phyloP scores from a whole-genome alignment of 1,140 invertebrate species.

The Drosophila ambigua region DNA sequence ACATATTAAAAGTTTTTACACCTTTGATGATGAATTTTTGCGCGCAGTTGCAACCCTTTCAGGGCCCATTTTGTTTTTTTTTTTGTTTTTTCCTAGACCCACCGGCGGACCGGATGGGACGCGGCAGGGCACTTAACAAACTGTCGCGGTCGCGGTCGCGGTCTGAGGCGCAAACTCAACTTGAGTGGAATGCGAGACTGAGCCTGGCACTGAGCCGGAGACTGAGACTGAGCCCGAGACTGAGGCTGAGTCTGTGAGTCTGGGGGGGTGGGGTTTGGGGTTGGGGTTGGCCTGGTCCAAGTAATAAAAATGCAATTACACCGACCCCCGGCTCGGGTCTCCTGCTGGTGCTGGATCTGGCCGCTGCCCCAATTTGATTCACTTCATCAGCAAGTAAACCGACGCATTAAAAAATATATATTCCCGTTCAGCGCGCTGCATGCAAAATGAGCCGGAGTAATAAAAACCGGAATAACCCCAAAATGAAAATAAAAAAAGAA shows the following conservation, averaged over 20 bases:
- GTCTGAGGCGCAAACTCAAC: constrained; percentile 9
- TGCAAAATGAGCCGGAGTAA: constrained; percentile 69
- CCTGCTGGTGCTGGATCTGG: background rate
- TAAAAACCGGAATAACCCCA: constrained; percentile 55
- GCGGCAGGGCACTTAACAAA: constrained; percentile 56
- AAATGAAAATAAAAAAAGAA: constrained; percentile 23
- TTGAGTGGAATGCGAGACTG: constrained; percentile 7
- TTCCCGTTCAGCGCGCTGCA: constrained; percentile 60
- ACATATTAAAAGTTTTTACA: constrained; percentile 83
- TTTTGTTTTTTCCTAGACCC: background rate
- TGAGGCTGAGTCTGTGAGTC: constrained; percentile 3
- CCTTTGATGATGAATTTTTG: constrained; percentile 81
- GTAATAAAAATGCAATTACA: constrained; percentile 84
- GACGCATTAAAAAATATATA: constrained; percentile 76
- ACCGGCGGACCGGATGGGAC: background rate
- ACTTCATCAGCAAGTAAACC: constrained; percentile 82
- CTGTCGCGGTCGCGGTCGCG: constrained; percentile 56
- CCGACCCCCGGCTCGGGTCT: constrained; percentile 30
- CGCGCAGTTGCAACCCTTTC: constrained; percentile 59
- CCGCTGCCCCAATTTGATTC: constrained; percentile 68
- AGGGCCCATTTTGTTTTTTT: constrained; percentile 9
- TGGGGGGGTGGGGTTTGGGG: constrained; percentile 10
- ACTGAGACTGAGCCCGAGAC: constrained; percentile 9
- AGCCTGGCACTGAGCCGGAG: background rate
- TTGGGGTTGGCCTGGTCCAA: constrained; percentile 49